Conservation (phyloP, 2,797 vertebrate species). For the Phoxinus dragarum region DNA sequence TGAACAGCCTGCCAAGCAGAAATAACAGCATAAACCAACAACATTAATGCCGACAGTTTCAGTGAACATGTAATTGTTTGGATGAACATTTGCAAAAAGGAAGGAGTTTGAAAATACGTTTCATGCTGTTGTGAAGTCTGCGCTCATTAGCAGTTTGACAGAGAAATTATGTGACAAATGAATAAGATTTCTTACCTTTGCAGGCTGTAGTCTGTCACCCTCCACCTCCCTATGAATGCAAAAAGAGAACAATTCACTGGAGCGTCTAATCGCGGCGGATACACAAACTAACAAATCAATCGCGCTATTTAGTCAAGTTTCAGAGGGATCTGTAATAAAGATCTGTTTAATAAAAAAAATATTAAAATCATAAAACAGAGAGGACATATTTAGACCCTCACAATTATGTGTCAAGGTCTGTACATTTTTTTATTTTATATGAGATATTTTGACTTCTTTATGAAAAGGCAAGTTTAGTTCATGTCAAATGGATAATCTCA, state of each 20-base stretch:
- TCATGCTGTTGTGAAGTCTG: slow-evolving; percentile 20
- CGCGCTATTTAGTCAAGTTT: background rate
- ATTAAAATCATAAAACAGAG: background rate
- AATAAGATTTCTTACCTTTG: slow-evolving; percentile 78
- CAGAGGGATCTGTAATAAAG: background rate
- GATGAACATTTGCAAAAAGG: background rate
- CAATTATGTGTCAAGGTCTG: background rate
- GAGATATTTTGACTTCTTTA: background rate
- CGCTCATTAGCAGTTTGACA: background rate
- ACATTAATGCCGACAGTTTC: background rate
- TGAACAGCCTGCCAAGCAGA: slow-evolving; percentile 81
- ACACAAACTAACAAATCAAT: slow-evolving; percentile 1
- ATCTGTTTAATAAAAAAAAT: too few relatives aligned
- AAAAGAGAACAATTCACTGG: slow-evolving; percentile 62
- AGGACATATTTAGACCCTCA: background rate
- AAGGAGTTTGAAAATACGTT: background rate
- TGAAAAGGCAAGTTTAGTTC: background rate
- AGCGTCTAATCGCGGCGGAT: background rate
- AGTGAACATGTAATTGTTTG: slow-evolving; percentile 6
- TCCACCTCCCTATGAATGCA: slow-evolving; percentile 90
- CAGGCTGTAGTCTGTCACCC: slow-evolving; percentile 86
- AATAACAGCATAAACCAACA: background rate
- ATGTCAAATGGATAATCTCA: background rate
- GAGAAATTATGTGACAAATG: background rate
- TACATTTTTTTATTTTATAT: background rate